These are phyloP conservation scores for Anguilla megastoma DNA, from an alignment of 2,797 vertebrate species.

Conservation along the genomic window DNA sequence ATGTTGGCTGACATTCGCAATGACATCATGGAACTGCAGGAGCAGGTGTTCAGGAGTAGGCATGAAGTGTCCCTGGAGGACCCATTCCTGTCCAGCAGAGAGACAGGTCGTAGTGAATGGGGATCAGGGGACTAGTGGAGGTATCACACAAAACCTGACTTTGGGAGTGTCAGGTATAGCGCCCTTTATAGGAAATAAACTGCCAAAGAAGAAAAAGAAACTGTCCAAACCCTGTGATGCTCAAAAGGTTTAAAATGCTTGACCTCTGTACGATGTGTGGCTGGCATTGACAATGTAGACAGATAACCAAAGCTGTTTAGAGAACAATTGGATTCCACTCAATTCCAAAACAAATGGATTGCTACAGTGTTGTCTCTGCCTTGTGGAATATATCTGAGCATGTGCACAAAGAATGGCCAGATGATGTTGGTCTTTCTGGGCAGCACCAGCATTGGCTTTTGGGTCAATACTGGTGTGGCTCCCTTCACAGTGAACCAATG, in stretches of 20 bases:
- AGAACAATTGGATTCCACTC: not conserved
- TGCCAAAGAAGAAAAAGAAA: not conserved
- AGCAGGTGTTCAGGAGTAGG: constrained; percentile 74
- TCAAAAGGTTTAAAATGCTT: not conserved
- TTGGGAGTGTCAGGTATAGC: not conserved
- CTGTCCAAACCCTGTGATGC: not conserved
- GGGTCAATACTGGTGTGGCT: not conserved
- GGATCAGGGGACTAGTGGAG: constrained; percentile 71
- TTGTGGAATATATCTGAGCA: not conserved
- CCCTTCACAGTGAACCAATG: not conserved
- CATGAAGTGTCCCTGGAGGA: constrained; percentile 64
- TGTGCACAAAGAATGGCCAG: not conserved
- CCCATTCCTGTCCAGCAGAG: constrained; percentile 59
- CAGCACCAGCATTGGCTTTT: not conserved
- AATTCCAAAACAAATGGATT: not conserved
- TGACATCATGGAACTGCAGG: constrained; percentile 77
- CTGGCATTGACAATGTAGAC: not conserved
- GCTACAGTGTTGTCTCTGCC: not conserved
- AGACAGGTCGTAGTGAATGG: constrained; percentile 68
- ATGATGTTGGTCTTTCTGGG: no score
- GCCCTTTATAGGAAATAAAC: not conserved
- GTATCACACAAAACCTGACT: constrained; percentile 64
- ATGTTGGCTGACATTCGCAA: constrained; percentile 79
- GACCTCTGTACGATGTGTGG: not conserved
- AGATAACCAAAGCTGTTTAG: constrained; percentile 10